Evolutionary conservation across 1,140 invertebrate genomes (phyloP).

Genomic region (Cryptotermes secundus): DNA sequence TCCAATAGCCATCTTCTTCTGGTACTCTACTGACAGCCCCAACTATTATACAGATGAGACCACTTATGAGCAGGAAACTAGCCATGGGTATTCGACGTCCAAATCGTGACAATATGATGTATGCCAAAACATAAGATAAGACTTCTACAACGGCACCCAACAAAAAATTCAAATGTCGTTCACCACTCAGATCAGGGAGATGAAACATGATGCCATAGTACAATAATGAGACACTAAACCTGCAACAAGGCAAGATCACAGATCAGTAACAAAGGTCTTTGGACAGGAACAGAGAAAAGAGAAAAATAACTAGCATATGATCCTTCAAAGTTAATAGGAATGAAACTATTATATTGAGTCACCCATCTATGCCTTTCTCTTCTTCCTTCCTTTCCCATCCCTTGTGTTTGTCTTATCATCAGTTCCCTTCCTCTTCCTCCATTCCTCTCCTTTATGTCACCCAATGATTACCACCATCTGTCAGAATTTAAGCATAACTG

Average conservation of each 20-base stretch:
- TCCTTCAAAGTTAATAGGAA: too few species aligned
- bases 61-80: slow-evolving; percentile 37
- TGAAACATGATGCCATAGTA: slow-evolving; percentile 42
- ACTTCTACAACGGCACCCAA: slow-evolving; percentile 45
- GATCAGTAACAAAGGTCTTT: not conserved
- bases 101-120: slow-evolving; percentile 44
- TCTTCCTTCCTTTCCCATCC: too few species aligned
- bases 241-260: slow-evolving; percentile 36
- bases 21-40: slow-evolving; percentile 38
- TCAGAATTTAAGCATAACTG: too few species aligned
- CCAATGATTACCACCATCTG: too few species aligned
- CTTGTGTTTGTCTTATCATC: too few species aligned
- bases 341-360: too few species aligned
- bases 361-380: too few species aligned
- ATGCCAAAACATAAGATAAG: slow-evolving; percentile 40
- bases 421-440: too few species aligned
- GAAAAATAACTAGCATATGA: too few species aligned
- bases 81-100: slow-evolving; percentile 36
- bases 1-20: slow-evolving; percentile 30
- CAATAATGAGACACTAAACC: slow-evolving; percentile 45
- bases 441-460: too few species aligned
- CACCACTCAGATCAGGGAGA: slow-evolving; percentile 42
- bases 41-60: slow-evolving; percentile 43
- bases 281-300: too few species aligned
- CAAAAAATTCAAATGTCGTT: slow-evolving; percentile 46